Evolutionary conservation across 2,797 vertebrate genomes (phyloP).

Genomic region (Hirundo rustica): DNA sequence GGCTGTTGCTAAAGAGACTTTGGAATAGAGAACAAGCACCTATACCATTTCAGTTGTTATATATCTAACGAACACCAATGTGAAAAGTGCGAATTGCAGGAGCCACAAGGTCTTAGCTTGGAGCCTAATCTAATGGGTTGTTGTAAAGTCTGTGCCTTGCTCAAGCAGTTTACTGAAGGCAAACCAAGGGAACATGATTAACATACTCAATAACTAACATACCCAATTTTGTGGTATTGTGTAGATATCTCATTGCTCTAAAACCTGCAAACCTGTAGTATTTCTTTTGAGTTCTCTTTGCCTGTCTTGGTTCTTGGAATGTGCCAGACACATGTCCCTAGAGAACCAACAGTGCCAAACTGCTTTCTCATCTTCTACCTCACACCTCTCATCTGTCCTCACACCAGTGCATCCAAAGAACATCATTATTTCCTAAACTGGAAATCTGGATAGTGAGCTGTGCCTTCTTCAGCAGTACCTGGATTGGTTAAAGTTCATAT

Average conservation of each 20-base stretch:
- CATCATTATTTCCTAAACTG: not conserved
- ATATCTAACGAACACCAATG: not conserved
- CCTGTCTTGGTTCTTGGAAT: not conserved
- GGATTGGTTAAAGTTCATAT: not conserved
- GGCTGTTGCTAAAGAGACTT: not conserved
- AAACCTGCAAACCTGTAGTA: not conserved
- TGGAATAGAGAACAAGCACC: not conserved
- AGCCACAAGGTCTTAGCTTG: not conserved
- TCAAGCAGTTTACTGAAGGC: not conserved
- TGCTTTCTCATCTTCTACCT: not conserved
- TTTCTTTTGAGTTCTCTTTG: not conserved
- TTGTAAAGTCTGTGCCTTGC: not conserved
- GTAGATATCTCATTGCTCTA: not conserved
- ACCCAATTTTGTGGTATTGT: not conserved
- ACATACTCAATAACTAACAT: not conserved
- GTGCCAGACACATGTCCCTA: not conserved
- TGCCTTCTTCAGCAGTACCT: not conserved
- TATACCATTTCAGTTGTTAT: not conserved
- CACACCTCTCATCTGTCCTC: no score
- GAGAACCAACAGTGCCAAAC: not conserved
- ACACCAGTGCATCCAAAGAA: not conserved
- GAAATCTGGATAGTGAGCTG: not conserved
- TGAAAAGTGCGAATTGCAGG: not conserved
- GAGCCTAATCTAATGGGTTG: not conserved
- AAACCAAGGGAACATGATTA: not conserved